Evolutionary conservation across 2,113 vertebrate genomes (phyloP), one percentile per base, ranked within the genome.

Genomic region (Hypocryptadius cinnamomeus): DNA sequence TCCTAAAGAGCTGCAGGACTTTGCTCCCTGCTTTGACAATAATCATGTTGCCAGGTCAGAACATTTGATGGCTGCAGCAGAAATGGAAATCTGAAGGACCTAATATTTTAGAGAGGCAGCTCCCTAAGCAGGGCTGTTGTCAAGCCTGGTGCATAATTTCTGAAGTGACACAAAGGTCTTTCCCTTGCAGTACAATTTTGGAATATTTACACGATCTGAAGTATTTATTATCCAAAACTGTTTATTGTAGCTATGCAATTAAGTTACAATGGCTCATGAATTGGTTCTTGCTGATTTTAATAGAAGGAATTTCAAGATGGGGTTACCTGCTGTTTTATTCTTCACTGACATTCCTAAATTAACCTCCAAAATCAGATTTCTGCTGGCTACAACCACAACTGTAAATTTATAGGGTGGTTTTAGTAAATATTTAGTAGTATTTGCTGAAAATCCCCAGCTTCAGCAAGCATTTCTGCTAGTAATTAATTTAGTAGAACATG

Each of bases 231-330:
- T 63, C 42, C 39, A 63, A 48, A 88, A 77, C 31, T 65, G 54
- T 90, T 93, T 89, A 47, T 20, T 59, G 47, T 45, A 70, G 61
- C 56, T 83, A 15, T 76, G 73, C 59, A 87, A 69, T 94, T 94
- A 87, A 93, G 53, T 85, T 18, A 50, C 39, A 70, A 9, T 54
- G 78, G 63, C 21, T 94, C 50, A 15, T 70, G 70, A 89, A 79
- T 69, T 39, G 59, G 57, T 79, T 89, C 81, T 93, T 87, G 85
- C 42, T 87, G 85, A 22, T 92, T 93, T 94, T 91, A 85, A 85
- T 66, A 60, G 63, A 12, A 65, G 24, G 33, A 51, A 69, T 89
- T 85, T 72, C 31, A 79, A 87, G 42, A 79, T 56, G 39, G 33
- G 37, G 7, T 83, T 89, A 83, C 78, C 68, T 92, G 91, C 39